Conservation (phyloP, 37 sponge, comb jelly and placozoan genomes). For the Crambe crambe region DNA sequence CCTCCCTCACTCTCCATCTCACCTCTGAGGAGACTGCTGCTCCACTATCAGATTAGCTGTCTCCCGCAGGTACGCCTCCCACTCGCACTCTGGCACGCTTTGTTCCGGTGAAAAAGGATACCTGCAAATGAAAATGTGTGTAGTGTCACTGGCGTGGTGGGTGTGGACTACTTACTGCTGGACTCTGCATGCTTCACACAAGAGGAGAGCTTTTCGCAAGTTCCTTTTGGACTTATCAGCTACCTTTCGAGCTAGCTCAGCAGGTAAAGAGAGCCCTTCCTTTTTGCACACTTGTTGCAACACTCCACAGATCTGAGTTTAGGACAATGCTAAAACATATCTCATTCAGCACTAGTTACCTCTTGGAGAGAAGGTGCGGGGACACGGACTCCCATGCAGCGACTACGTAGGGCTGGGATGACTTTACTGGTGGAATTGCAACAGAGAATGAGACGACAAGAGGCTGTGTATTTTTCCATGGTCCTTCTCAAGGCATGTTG, state of each 20-base stretch:
- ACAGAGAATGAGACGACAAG: constrained; percentile 96
- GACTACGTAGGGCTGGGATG: constrained; percentile 92
- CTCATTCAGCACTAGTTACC: constrained; percentile 24
- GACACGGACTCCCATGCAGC: constrained; percentile 92
- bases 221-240: constrained; percentile 88
- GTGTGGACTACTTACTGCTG: constrained; percentile 78
- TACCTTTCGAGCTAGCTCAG: constrained; percentile 87
- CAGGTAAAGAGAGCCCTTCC: constrained; percentile 82
- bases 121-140: constrained; percentile 36
- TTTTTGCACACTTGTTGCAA: constrained; percentile 77
- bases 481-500: constrained; percentile 97
- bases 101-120: constrained; percentile 93
- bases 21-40: constrained; percentile 96
- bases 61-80: constrained; percentile 89
- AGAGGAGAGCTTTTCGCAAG: constrained; percentile 86
- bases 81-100: constrained; percentile 87
- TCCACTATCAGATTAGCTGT: constrained; percentile 93
- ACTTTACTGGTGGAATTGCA: constrained; percentile 98
- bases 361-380: constrained; percentile 91
- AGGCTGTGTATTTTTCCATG: constrained; percentile 97
- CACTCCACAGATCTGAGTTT: constrained; percentile 68
- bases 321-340: neutral
- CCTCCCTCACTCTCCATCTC: neutral
- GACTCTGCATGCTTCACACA: constrained; percentile 95
- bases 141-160: neutral